Conservation (phyloP, 2,888 invertebrate species). For the Luperina testacea region DNA sequence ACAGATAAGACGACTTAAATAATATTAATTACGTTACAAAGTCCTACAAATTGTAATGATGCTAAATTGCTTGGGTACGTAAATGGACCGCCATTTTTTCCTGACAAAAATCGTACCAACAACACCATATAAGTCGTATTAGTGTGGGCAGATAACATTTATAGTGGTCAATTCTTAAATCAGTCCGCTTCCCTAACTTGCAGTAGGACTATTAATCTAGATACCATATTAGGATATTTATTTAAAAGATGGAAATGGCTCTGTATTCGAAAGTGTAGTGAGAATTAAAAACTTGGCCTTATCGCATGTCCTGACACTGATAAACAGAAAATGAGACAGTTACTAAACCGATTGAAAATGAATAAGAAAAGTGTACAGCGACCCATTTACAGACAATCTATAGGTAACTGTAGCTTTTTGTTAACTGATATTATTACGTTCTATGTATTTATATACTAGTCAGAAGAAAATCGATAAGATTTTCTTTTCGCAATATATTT, state of each 20-base stretch:
- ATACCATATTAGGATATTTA: conserved; percentile 37
- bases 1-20: neutral
- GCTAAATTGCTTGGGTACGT: conserved; percentile 5
- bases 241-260: conserved; percentile 11
- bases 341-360: neutral
- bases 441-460: neutral
- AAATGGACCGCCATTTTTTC: conserved; percentile 44
- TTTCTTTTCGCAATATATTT: neutral
- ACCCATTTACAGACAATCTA: neutral
- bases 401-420: too few species aligned
- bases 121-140: conserved; percentile 22
- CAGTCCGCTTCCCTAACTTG: conserved; percentile 43
- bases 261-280: conserved; percentile 1
- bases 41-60: conserved; percentile 21
- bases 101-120: conserved; percentile 25
- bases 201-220: conserved; percentile 42
- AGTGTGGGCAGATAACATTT: conserved; percentile 48
- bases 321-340: neutral
- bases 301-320: neutral
- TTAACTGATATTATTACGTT: neutral
- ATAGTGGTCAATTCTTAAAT: conserved; percentile 29
- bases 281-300: neutral
- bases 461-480: neutral
- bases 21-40: neutral
- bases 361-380: neutral